Evolutionary conservation across 2,797 vertebrate species (phyloP), one percentile per base, ranked within the genome.

Genomic region (Adelosebastes latens): DNA sequence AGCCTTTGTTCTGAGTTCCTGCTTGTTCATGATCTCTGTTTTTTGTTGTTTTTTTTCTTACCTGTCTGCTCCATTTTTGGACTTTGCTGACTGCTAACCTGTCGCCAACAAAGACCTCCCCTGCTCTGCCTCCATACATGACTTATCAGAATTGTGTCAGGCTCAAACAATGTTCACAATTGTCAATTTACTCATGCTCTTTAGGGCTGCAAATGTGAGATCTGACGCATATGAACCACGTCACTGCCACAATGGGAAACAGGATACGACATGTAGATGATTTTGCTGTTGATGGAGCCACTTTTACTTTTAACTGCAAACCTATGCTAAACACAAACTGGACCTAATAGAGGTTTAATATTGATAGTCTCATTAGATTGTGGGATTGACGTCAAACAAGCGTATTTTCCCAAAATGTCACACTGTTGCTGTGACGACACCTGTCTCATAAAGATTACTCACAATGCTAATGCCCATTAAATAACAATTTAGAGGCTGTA

Each of bases 361-460:
- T 76, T 53, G 70, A 72, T 75, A 12, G 16, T 52, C 4, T 77
- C 9, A 52, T 70, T 24, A 80, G 22, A 61, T 34, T 49, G 24
- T n/a, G 2, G 59, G 24, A 56, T 42, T 64, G 36, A 61, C 12
- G 22, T 72, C 49, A 65, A 55, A 62, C 55, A 72, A 29, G 22
- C 14, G 4, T 6, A 8, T 59, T 64, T 34, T 20, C 31, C 24
- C 22, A 1, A 63, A 66, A 63, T 69, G 66, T 66, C 68, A 64
- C 53, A 27, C 6, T 6, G 7, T 24, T 31, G 34, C 56, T 71
- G 73, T 58, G 25, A 67, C 2, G 14, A 25, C 56, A 67, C 9
- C 73, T 56, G 53, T 64, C 27, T n/a, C 12, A 22, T 42, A 24
- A 60, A 65, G 20, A 36, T 65, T 1, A 39, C 58, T 75, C 31